Base-by-base conservation (phyloP, 2,797 vertebrate genomes). In the Cyclopterus lumpus region DNA sequence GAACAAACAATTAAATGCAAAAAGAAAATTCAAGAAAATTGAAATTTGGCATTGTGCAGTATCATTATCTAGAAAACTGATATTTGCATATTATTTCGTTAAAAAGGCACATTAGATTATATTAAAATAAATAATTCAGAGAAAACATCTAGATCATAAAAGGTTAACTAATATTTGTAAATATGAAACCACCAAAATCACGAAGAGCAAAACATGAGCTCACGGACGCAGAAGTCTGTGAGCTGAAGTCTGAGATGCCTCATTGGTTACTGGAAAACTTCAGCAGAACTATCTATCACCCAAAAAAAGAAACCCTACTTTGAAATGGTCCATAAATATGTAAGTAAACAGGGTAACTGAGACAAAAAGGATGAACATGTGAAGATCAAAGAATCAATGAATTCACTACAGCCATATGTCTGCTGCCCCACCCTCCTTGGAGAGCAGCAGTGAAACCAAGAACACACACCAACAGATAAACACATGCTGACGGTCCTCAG, bases 321-420 rank as follows among this genome's bases (percentile, higher is more conserved):
- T 14, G 36, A 68, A 55, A 65, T 36, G 53, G 15, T 24, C 38
- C 30, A n/a, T 40, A 22, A 66, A 61, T 42, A 18, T 20, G 58
- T 81, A 77, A 75, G 40, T 51, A 73, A 85, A 65, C 8, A 5
- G 32, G 4, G 48, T 48, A 42, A 28, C 8, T 34, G 53, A 74
- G 38, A 54, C 28, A 40, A 83, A 82, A 76, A 59, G 59, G 54
- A 22, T 64, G 49, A 44, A 66, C 80, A 75, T 36, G 55, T 54
- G 55, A 67, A 72, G 26, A 79, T 79, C 48, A 81, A 77, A 77
- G 59, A 83, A 91, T 84, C 76, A 86, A 92, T 90, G 63, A 87
- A 84, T 83, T 90, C 76, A 58, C 38, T 61, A 58, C 5, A 61
- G 76, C 78, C 83, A 70, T 84, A 77, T 79, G 77, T 82, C 51